These are phyloP conservation scores for Azemiops feae DNA, from an alignment of 2,113 vertebrate genomes.

Conservation along the genomic window DNA sequence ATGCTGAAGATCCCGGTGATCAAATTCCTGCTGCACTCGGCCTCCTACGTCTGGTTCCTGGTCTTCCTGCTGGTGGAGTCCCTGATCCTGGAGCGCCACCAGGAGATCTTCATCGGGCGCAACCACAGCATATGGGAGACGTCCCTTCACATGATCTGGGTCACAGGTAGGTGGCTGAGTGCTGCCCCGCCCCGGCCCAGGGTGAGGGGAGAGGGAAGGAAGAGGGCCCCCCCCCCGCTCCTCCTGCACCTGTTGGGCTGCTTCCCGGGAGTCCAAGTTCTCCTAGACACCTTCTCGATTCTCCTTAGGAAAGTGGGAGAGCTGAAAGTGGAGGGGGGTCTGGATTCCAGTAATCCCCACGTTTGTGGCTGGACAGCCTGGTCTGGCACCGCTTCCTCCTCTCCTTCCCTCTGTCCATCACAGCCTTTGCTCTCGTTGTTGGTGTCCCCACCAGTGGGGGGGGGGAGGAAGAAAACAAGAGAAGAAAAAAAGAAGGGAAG, in stretches of 20 bases:
- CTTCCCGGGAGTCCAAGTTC: not conserved
- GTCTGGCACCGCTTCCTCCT: not conserved
- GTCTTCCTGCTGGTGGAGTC: constrained; percentile 85
- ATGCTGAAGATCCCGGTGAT: constrained; percentile 82
- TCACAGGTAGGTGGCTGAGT: constrained; percentile 74
- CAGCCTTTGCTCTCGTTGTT: not conserved
- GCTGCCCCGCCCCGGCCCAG: accelerated
- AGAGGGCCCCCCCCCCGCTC: not conserved
- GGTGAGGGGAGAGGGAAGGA: not conserved
- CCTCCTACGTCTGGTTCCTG: constrained; percentile 91
- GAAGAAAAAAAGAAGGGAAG: accelerated
- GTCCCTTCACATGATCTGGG: constrained; percentile 91
- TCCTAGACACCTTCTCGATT: not conserved
- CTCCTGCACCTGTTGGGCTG: not conserved
- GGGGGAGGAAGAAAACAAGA: not conserved
- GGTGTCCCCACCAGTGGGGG: too few species aligned
- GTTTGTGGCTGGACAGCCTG: not conserved
- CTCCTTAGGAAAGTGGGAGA: not conserved
- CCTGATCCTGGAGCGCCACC: constrained; percentile 80
- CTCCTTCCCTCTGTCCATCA: not conserved
- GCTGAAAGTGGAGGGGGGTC: not conserved
- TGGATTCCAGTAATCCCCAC: too few species aligned
- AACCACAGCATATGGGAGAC: constrained; percentile 81
- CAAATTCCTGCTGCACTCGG: constrained; percentile 86
- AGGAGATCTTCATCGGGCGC: constrained; percentile 72